phyloP scores from a whole-genome alignment of 2,797 vertebrate species.

The Lophius americanus region DNA sequence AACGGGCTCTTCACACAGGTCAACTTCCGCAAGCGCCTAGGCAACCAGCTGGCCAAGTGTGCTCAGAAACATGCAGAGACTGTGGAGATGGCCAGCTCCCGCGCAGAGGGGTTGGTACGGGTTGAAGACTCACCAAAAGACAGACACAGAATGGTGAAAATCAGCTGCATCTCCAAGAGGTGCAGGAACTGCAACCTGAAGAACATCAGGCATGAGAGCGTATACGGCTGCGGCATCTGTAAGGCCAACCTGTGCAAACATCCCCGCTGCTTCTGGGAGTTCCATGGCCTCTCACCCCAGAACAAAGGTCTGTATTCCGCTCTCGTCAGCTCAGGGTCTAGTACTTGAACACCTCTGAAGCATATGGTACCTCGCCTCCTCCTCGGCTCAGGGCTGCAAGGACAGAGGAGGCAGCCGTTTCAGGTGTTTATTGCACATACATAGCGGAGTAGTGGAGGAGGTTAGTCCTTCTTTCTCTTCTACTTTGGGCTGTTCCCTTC shows the following conservation, averaged over 20 bases:
- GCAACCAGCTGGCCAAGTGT: constrained; percentile 78
- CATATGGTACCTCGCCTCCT: too few species aligned
- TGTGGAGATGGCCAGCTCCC: constrained; percentile 14
- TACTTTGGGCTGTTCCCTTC: too few species aligned
- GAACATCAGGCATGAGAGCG: constrained; percentile 71
- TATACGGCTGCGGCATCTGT: constrained; percentile 76
- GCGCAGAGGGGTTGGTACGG: background rate
- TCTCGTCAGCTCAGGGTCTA: too few species aligned
- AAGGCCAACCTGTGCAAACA: constrained; percentile 75
- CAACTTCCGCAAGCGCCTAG: constrained; percentile 79
- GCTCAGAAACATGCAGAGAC: constrained; percentile 58
- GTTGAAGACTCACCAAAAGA: constrained; percentile 24
- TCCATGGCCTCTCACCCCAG: constrained; percentile 58
- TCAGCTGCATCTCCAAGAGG: constrained; percentile 67
- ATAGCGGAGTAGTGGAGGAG: too few species aligned
- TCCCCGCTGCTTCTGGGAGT: constrained; percentile 81
- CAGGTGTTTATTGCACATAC: too few species aligned
- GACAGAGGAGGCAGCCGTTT: too few species aligned
- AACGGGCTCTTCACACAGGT: constrained; percentile 81
- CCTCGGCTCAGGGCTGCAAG: too few species aligned
- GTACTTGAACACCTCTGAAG: too few species aligned
- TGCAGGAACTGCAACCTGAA: constrained; percentile 77
- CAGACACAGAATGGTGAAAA: constrained; percentile 71
- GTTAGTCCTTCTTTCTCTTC: too few species aligned
- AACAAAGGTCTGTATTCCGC: constrained; percentile 61